phyloP scores from a whole-genome alignment of 2,888 invertebrate species.

The Ceriagrion tenellum region DNA sequence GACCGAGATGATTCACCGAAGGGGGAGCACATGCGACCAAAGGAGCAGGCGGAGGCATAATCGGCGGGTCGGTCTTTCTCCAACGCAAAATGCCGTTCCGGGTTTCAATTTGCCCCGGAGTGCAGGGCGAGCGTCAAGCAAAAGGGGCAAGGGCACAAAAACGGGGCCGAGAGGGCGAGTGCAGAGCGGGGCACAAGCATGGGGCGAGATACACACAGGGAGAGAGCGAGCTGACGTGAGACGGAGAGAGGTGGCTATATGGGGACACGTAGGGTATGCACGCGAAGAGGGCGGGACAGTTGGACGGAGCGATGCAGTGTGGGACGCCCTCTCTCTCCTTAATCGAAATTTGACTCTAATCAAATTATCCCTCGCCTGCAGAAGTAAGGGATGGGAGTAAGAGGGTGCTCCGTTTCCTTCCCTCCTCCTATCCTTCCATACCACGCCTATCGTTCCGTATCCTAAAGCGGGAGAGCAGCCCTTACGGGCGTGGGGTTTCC shows the following conservation, averaged over 20 bases:
- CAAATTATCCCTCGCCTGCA: conserved; percentile 41
- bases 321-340: not conserved
- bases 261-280: not conserved
- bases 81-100: not conserved
- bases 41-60: too few relatives aligned
- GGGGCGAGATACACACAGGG: not conserved
- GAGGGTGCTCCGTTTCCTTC: not conserved
- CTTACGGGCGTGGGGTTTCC: too few relatives aligned
- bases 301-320: not conserved
- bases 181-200: not conserved
- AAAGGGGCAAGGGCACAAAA: not conserved
- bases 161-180: too few relatives aligned
- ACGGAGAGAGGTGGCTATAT: not conserved
- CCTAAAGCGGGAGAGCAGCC: too few relatives aligned
- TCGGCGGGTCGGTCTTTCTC: too few relatives aligned
- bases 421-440: not conserved
- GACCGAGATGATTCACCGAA: too few relatives aligned
- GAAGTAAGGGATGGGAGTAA: not conserved
- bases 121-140: not conserved
- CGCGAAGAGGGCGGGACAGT: not conserved
- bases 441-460: not conserved
- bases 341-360: conserved; percentile 65
- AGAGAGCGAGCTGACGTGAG: not conserved
- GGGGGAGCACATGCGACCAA: too few relatives aligned
- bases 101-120: not conserved